phyloP scores from a whole-genome alignment of 2,888 invertebrate genomes.

The Aphodius sticticus region DNA sequence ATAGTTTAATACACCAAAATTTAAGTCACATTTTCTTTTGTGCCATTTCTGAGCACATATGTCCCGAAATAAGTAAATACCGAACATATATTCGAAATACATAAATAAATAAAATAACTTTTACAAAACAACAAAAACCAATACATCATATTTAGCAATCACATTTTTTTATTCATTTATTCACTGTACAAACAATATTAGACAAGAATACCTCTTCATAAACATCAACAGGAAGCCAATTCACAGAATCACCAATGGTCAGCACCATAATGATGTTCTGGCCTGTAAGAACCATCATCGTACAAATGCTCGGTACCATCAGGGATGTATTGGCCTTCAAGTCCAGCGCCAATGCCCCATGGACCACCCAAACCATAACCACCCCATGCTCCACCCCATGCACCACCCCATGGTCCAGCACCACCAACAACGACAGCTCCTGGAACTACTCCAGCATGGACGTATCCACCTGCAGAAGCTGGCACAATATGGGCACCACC shows the following conservation, averaged over 20 bases:
- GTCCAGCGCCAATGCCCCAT: conserved; percentile 26
- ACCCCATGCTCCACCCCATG: conserved; percentile 22
- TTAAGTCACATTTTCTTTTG: no score
- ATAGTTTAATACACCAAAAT: no score
- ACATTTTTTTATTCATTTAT: not conserved
- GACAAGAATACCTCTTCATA: conserved; percentile 14
- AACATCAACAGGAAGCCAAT: not conserved
- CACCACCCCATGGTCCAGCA: conserved; percentile 30
- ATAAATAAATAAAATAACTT: not conserved
- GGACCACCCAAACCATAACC: not conserved
- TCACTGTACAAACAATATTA: not conserved
- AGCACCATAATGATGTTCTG: conserved; percentile 39
- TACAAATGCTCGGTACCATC: conserved; percentile 16
- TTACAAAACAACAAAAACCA: not conserved
- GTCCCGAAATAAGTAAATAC: no score
- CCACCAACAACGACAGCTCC: conserved; percentile 34
- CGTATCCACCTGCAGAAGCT: conserved; percentile 25
- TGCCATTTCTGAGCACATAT: no score
- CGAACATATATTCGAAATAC: no score
- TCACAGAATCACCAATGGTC: conserved; percentile 18
- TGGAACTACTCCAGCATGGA: conserved; percentile 32
- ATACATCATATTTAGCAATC: not conserved
- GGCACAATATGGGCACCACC: conserved; percentile 32
- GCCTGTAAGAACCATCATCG: conserved; percentile 52
- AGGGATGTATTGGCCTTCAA: not conserved